Conservation (phyloP, 2,797 vertebrate species). For the Bryconaethiops microstoma region DNA sequence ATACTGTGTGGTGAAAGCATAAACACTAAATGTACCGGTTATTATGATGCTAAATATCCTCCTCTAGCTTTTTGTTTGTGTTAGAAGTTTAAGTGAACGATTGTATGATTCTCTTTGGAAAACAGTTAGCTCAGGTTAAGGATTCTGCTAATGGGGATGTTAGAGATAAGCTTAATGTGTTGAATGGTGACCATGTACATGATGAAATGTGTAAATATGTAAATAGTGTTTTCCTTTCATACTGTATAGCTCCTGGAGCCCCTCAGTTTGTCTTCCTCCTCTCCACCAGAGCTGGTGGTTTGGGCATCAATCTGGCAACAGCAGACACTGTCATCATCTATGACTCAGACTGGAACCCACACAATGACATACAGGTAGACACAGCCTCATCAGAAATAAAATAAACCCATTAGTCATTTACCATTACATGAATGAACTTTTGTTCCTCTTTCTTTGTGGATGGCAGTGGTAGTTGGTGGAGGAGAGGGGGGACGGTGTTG, state of each 20-base stretch:
- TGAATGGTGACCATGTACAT: neutral
- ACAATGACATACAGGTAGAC: constrained; percentile 97
- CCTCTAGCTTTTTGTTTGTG: no score
- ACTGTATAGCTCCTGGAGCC: constrained; percentile 88
- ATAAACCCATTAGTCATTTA: neutral
- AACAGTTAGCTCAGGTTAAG: no score
- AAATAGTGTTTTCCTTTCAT: neutral
- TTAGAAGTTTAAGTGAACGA: no score
- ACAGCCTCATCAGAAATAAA: neutral
- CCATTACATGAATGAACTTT: no score
- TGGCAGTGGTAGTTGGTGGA: neutral
- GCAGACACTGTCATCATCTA: constrained; percentile 99
- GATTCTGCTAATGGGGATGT: neutral
- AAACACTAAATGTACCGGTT: no score
- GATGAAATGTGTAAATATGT: neutral
- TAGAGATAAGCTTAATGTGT: neutral
- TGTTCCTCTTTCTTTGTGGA: no score
- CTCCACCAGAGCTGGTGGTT: constrained; percentile 95
- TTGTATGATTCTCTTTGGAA: no score
- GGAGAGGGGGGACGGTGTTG: no score
- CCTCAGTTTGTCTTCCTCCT: constrained; percentile 98
- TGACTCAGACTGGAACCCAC: constrained; percentile 99
- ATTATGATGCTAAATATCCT: no score
- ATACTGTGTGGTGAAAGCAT: no score
- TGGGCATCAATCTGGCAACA: constrained; percentile 97